A percentile compares a stretch with the other conserved stretches of the same genome.
Conservation (phyloP, 2,113 vertebrate species). For the Sciurus niger region DNA sequence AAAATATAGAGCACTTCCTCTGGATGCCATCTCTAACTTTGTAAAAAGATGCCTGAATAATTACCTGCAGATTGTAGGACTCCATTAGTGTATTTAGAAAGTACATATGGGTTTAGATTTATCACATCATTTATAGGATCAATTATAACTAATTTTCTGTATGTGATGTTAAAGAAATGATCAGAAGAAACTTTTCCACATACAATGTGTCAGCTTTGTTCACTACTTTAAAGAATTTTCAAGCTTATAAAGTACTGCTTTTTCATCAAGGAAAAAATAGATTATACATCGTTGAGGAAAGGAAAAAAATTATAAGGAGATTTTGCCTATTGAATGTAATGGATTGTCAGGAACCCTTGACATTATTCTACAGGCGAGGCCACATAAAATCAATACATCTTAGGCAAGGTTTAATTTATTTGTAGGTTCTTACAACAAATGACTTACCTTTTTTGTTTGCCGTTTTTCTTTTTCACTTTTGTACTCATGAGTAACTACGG, state of each 20-base stretch:
- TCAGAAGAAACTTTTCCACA: conserved; percentile 75
- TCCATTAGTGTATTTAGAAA: not conserved
- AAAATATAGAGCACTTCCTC: not conserved
- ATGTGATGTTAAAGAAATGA: conserved; percentile 48
- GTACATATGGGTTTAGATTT: conserved; percentile 9
- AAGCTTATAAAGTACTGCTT: conserved; percentile 68
- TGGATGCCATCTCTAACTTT: conserved; percentile 33
- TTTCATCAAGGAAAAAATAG: conserved; percentile 83
- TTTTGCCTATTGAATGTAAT: conserved; percentile 89
- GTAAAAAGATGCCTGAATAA: conserved; percentile 4
- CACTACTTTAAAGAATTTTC: conserved; percentile 76
- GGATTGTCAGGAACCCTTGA: conserved; percentile 89
- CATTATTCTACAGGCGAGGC: conserved; percentile 89
- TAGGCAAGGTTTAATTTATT: conserved; percentile 92
- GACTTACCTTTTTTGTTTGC: conserved; percentile 88
- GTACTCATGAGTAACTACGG: conserved; percentile 80
- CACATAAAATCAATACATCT: conserved; percentile 91
- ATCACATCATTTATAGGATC: not conserved
- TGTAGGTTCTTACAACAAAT: conserved; percentile 90
- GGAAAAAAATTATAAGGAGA: conserved; percentile 87
- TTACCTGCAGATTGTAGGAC: not conserved
- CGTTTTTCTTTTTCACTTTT: conserved; percentile 87
- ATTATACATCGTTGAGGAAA: conserved; percentile 83
- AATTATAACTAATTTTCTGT: not conserved
- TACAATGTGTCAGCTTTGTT: conserved; percentile 42